These are phyloP conservation scores for Panurus biarmicus DNA, from an alignment of 2,113 vertebrate genomes.

Conservation along the genomic window DNA sequence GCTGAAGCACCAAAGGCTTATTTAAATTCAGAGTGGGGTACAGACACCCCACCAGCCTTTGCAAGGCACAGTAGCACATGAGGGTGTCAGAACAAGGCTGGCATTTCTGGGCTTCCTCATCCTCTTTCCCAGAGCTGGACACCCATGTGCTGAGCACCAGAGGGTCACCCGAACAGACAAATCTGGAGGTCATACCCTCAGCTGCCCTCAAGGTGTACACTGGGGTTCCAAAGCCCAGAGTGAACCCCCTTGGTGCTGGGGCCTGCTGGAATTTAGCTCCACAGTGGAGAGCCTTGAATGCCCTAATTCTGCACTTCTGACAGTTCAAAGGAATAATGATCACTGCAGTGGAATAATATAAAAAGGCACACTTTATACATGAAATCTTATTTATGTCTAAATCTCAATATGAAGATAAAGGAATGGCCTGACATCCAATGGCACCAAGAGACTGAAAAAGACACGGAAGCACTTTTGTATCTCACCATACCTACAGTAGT, in stretches of 20 bases:
- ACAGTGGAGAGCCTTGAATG: not conserved
- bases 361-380: not conserved
- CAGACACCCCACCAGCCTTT: no score
- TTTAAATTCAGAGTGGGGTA: not conserved
- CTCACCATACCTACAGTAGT: not conserved
- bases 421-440: not conserved
- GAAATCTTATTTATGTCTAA: not conserved
- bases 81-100: not conserved
- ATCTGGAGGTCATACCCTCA: accelerated
- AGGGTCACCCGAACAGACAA: not conserved
- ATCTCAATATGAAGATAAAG: not conserved
- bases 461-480: not conserved
- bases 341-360: not conserved
- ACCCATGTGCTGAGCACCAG: not conserved
- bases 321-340: not conserved
- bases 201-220: not conserved
- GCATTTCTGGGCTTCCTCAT: not conserved
- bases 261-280: not conserved
- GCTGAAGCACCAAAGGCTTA: not conserved
- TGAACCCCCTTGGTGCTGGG: not conserved
- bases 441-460: not conserved
- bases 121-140: not conserved
- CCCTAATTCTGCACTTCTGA: not conserved
- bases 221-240: not conserved
- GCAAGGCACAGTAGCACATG: not conserved